Base-by-base conservation (phyloP, 2,797 vertebrate genomes). In the Anolis apletophallus region DNA sequence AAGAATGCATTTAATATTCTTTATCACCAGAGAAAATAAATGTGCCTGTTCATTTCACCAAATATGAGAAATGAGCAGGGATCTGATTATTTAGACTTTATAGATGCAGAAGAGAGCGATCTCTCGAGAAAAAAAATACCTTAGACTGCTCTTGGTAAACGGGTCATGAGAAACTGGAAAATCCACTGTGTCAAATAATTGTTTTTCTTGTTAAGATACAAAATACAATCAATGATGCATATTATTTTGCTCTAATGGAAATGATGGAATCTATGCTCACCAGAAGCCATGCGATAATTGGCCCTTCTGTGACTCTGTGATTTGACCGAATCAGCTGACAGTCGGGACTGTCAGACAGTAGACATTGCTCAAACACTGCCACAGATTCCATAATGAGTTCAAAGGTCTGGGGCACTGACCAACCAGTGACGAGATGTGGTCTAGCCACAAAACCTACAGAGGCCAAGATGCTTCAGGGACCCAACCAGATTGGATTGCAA, bases 111-210 rank as follows among this genome's bases (percentile, higher is more conserved):
- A 29, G 0, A 89, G 80, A 85, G 75, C 36, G 10, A n/a, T 4
- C 8, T 76, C 57, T 73, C n/a, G n/a, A n/a, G n/a, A 85, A 93
- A 32, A 84, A 92, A 84, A 87, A 61, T 86, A 87, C 83, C 61
- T 88, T 73, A 83, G 3, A 80, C 55, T 81, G 68, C 4, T n/a
- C 21, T 78, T 85, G 54, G 67, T 69, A 88, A 91, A 85, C 19
- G 11, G 29, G 4, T 93, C 8, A 78, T 50, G 8, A 78, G 76
- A 74, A 90, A 73, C 84, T 93, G 90, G 32, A 80, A 88, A 83
- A 83, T 57, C 34, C n/a, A 91, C 79, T 90, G 83, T 36, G 75
- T 69, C 40, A 79, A 89, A 88, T 83, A 79, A 1, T 40, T 64
- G 79, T 75, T 67, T 36, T 67, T 80, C 83, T 68, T 23, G 54